Percentiles rank a stretch among this genome's conserved stretches.
These are phyloP conservation scores for Hyles lineata DNA, from an alignment of 2,888 invertebrate genomes.

Conservation along the genomic window DNA sequence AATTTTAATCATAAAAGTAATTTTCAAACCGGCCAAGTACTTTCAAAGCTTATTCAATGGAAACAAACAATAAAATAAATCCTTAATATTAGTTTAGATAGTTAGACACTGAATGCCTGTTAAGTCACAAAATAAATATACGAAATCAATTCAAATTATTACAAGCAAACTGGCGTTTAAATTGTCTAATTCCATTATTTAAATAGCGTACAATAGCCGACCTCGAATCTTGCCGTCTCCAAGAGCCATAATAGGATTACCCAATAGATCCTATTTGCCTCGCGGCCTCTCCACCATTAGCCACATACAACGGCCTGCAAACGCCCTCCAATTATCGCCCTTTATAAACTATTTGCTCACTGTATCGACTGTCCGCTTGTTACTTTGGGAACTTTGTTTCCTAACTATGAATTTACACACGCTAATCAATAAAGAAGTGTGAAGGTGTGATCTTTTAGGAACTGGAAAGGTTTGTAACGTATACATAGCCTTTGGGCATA, in stretches of 20 bases:
- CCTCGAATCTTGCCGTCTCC: neutral
- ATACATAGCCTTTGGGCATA: too few relatives aligned
- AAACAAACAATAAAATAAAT: too few relatives aligned
- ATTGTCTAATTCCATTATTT: neutral
- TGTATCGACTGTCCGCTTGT: neutral
- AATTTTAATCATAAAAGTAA: too few relatives aligned
- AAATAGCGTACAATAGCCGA: neutral
- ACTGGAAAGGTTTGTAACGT: too few relatives aligned
- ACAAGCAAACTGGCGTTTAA: neutral
- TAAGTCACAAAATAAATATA: neutral
- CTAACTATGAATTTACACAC: neutral
- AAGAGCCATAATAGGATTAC: slow-evolving; percentile 4
- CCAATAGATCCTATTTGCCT: slow-evolving; percentile 8
- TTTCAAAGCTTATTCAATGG: too few relatives aligned
- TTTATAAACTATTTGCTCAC: neutral
- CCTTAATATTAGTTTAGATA: too few relatives aligned
- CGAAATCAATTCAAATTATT: neutral
- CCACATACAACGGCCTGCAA: neutral
- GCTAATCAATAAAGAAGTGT: too few relatives aligned
- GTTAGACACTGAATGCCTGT: too few relatives aligned
- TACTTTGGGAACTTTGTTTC: neutral
- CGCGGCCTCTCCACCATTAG: slow-evolving; percentile 18
- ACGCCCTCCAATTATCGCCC: slow-evolving; percentile 4
- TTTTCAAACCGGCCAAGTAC: too few relatives aligned
- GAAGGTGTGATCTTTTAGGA: too few relatives aligned